Evolutionary conservation across 2,113 vertebrate species (phyloP), one percentile per base, ranked within the genome.

Genomic region (Gavialis gangeticus): DNA sequence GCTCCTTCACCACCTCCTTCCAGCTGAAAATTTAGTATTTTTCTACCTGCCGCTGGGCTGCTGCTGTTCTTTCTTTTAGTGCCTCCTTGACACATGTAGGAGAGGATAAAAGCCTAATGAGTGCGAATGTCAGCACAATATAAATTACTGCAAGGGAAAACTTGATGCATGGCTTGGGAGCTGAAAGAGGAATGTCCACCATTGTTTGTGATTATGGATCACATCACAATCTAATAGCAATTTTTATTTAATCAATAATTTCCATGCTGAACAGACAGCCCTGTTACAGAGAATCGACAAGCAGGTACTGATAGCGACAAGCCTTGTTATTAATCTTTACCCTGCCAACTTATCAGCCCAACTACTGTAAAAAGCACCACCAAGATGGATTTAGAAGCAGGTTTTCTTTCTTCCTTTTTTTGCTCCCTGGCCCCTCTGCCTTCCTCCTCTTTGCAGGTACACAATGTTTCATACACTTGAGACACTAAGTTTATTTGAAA

Each of bases 241-340:
- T 99, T 99, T 99, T 99, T 99, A 99, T 98, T 98, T 99, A 99
- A 99, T 99, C 99, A 99, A 99, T 99, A 99, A 99, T 99, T 99
- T 99, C 98, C 98, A 99, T 99, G 99, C 98, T 99, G 98, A 99
- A 99, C 98, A 99, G 98, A 99, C 98, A 98, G 98, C 97, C 98
- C 98, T 98, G 98, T 98, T 98, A 98, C 98, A 98, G 97, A 98
- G 98, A 99, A 99, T 99, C 98, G 99, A 99, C 99, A 99, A 99
- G 98, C 98, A 98, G 98, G 98, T 99, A 99, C 98, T 99, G 99
- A 99, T 99, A 99, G 98, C 97, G 78, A 97, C 97, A 96, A 95
- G 97, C 95, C 97, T 97, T 95, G 98, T 98, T 99, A 99, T 99
- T 99, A 99, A 99, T 99, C 99, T 99, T 99, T 98, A 97, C 97